Base-by-base conservation (phyloP, 2,113 vertebrate genomes). In the Xenopus laevis region DNA sequence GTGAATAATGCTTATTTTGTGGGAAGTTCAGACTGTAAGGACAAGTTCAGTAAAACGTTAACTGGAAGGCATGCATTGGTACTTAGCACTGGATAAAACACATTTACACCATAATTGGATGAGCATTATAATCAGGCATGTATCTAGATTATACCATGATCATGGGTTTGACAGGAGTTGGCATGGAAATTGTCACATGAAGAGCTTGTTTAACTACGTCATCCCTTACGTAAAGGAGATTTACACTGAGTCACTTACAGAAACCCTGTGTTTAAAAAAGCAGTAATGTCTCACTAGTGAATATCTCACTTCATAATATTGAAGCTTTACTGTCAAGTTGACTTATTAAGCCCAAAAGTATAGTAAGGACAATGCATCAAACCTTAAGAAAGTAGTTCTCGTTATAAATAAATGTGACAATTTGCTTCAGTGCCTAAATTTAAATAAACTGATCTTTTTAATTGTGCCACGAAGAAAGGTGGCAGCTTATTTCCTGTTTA, bases 101-200 rank as follows among this genome's bases (percentile, higher is more conserved):
- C 11, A 55, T 55, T 55, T 9, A 0, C 15, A 18, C 17, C 13
- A 55, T 55, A n/a, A 16, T n/a, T 4, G 17, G 53, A 55, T 16
- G 53, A 17, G 53, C 17, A 55, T 55, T 4, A 15, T 55, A 1
- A 16, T 55, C 33, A 40, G 33, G 47, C 47, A 55, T n/a, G 7
- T 18, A n/a, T n/a, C 17, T 55, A 4, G 53, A 9, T n/a, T 55
- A 0, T 7, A 55, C 17, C 2, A 8, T 55, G 16, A n/a, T 16
- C 16, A n/a, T 9, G 8, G 53, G 17, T 16, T 55, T 55, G 15
- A 55, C 17, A 9, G 11, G 17, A 16, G 53, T n/a, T 1, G 53
- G 53, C 53, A 55, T 55, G 53, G 17, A n/a, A 55, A 55, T 7
- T 55, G 53, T 55, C 53, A 55, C 53, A 55, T 55, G 53, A 55